Evolutionary conservation across 2,113 vertebrate species (phyloP).

Genomic region (Passer montanus): DNA sequence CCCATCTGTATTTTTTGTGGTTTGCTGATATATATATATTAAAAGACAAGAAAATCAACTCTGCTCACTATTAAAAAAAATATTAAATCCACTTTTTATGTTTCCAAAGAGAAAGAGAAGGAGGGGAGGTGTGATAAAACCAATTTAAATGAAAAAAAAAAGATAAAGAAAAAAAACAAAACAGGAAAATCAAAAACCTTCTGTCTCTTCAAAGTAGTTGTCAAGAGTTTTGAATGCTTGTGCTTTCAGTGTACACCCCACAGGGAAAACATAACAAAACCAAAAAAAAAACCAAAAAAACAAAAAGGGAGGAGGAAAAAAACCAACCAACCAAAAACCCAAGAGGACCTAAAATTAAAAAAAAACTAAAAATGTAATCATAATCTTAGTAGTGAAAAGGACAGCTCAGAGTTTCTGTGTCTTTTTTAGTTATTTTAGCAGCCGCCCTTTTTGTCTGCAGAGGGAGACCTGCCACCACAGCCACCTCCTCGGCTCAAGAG

Average conservation of each 20-base stretch:
- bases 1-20: conserved; percentile 53
- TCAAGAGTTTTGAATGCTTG: conserved; percentile 71
- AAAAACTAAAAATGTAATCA: conserved; percentile 60
- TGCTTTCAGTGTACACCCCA: conserved; percentile 73
- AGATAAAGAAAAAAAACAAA: neutral
- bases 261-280: conserved; percentile 13
- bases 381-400: conserved; percentile 70
- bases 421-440: conserved; percentile 74
- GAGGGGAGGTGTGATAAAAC: conserved; percentile 5
- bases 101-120: conserved; percentile 57
- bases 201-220: conserved; percentile 54
- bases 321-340: neutral
- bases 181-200: conserved; percentile 43
- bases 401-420: conserved; percentile 70
- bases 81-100: conserved; percentile 44
- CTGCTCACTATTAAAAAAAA: conserved; percentile 75
- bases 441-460: conserved; percentile 87
- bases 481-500: conserved; percentile 83
- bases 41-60: conserved; percentile 75
- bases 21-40: conserved; percentile 75
- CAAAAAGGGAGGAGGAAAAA: neutral
- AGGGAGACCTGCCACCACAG: conserved; percentile 83
- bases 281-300: too few species aligned
- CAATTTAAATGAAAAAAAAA: conserved; percentile 34
- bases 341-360: conserved; percentile 23